These are phyloP conservation scores for Ctena decussata DNA, from an alignment of 2,888 invertebrate genomes.

Conservation along the genomic window DNA sequence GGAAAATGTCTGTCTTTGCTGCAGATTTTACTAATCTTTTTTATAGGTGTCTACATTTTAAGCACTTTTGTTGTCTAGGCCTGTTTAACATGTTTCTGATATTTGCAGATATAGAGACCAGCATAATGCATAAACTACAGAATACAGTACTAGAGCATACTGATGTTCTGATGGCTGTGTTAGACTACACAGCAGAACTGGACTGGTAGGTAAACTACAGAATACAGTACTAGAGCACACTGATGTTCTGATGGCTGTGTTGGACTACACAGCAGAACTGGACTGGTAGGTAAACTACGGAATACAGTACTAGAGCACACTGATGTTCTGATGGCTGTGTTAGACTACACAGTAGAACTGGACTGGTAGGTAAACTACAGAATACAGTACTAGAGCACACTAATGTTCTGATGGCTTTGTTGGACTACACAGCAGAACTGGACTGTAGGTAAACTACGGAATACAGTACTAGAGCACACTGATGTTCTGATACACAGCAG, in stretches of 20 bases:
- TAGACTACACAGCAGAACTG: conserved; percentile 90
- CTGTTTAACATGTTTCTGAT: too few relatives aligned
- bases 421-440: conserved; percentile 90
- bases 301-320: conserved; percentile 90
- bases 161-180: conserved; percentile 89
- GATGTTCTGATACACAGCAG: too few relatives aligned
- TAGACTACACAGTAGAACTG: conserved; percentile 90
- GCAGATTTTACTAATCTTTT: too few relatives aligned
- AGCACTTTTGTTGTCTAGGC: too few relatives aligned
- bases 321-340: conserved; percentile 89
- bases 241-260: conserved; percentile 89
- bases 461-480: too few relatives aligned
- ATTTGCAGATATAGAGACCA: conserved; percentile 91
- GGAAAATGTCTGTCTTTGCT: too few relatives aligned
- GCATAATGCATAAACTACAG: conserved; percentile 91
- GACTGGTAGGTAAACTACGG: conserved; percentile 92
- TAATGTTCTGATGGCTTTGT: conserved; percentile 89
- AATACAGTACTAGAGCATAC: conserved; percentile 90
- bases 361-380: conserved; percentile 92
- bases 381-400: conserved; percentile 90
- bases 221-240: conserved; percentile 90
- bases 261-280: conserved; percentile 90
- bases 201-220: conserved; percentile 91
- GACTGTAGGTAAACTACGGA: too few relatives aligned
- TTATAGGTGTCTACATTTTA: too few relatives aligned